Base-by-base conservation (phyloP, 1,140 invertebrate species). In the Philopotamus ludificatus region DNA sequence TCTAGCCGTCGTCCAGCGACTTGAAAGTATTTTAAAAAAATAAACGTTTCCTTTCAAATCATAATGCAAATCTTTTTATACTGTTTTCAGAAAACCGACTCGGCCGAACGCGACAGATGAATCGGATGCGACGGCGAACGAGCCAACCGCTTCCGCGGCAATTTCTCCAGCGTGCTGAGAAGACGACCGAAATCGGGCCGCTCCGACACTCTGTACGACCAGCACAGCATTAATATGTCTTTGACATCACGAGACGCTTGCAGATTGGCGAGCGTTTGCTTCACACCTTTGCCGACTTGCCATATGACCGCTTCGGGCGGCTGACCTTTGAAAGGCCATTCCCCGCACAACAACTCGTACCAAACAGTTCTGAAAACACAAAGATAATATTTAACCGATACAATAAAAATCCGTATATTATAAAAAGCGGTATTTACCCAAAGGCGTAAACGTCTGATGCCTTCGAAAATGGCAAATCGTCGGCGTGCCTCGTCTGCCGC, bases 101-200 rank as follows among this genome's bases (percentile, higher is more conserved):
- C 92, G 20, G 93, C 93, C 34, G 93, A 95, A 70, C 93, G 86
- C 23, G 92, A 95, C 69, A 96, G 83, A 77, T 97, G 93, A 71
- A 95, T 89, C 16, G 96, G 97, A 86, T 98, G 96, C 63, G 96
- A 99, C 63, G 97, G 97, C 79, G 94, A 97, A 65, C 97, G 87
- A 16, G 94, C 92, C 64, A 99, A 85, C 61, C 94, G 85, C 83
- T 98, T 98, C 74, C 93, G 92, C 49, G 95, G 94, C 72, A 99
- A 82, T 74, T 90, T 90, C 74, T 97, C 91, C 64, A 99, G 84
- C 45, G 89, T 89, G 64, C 89, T 89, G 62, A 94, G 83, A 39
- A 99, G 81, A 65, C 87, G 86, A 61, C 86, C 85, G 80, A 99
- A 99, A 73, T 97, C 92, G 0, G 94, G 94, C 66, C 97, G 84